Conservation (phyloP, 2,888 invertebrate species). For the Trichopria drosophilae region DNA sequence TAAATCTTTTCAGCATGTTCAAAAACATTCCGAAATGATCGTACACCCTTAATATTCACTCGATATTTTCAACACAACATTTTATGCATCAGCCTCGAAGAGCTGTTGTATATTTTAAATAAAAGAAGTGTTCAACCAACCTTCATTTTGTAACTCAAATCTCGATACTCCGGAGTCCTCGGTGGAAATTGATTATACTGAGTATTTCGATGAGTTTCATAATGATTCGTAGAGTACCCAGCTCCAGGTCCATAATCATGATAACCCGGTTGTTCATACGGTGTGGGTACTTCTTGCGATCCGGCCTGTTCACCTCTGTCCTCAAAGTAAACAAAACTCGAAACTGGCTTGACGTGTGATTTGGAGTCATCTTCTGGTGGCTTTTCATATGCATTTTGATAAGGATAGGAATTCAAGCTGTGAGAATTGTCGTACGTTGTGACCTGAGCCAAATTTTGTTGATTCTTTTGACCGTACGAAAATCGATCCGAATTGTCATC, state of each 20-base stretch:
- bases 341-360: conserved; percentile 1
- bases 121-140: too few relatives aligned
- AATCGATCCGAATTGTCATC: conserved; percentile 1
- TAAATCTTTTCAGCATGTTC: too few relatives aligned
- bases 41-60: too few relatives aligned
- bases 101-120: too few relatives aligned
- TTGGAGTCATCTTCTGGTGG: background rate
- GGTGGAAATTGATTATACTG: too few relatives aligned
- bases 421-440: background rate
- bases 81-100: too few relatives aligned
- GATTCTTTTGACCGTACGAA: conserved; percentile 1
- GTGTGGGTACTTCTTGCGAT: too few relatives aligned
- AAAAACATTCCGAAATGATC: too few relatives aligned
- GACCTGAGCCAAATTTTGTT: background rate
- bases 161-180: too few relatives aligned
- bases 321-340: conserved; percentile 2
- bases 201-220: background rate
- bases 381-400: background rate
- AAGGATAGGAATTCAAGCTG: background rate
- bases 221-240: background rate
- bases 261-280: too few relatives aligned
- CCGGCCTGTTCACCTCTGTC: conserved; percentile 3
- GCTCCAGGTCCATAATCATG: conserved; percentile 2
- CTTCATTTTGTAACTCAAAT: too few relatives aligned
- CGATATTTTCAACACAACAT: too few relatives aligned